Base-by-base conservation (phyloP, 2,113 vertebrate species). In the Uria aalge region DNA sequence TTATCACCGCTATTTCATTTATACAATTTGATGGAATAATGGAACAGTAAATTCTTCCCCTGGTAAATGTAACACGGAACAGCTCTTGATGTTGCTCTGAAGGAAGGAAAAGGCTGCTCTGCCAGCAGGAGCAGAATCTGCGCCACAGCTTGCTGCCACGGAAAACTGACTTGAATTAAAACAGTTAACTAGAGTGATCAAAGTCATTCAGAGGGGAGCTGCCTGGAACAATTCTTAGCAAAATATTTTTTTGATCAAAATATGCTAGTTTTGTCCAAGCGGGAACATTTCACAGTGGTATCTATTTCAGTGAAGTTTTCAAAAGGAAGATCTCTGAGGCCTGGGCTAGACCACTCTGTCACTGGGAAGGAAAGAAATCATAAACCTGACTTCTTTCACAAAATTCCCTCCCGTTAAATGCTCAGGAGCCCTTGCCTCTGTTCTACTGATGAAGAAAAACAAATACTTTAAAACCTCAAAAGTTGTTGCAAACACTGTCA, bases 161-260 rank as follows among this genome's bases (percentile, higher is more conserved):
- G 24, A 86, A 89, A 92, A 94, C 34, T 22, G 60, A 27, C 72
- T 69, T 60, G 72, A 75, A 90, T 92, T 77, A 69, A 67, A 92
- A 59, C 24, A 82, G 53, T 84, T 68, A 68, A 90, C 77, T 62
- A 15, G 13, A 66, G 57, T 15, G 29, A 94, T 75, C 92, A 90
- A 87, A 94, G 27, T 45, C 45, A 50, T 45, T 91, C 79, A 55
- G 72, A 84, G 48, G 21, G 8, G 27, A 90, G 52, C 38, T 63
- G 77, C 59, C 88, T 64, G 52, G 80, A 97, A 96, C 22, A 73
- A 63, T 62, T 76, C 50, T 85, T 84, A 89, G 52, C 27, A 89
- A 94, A 94, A 75, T 75, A 86, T 89, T 92, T 86, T 87, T 84
- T 89, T 67, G 6, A 89, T 75, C 83, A 81, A 87, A 96, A 91